Evolutionary conservation across 2,888 invertebrate species (phyloP), one percentile per base, ranked within the genome.

Genomic region (Coelopa pilipes): DNA sequence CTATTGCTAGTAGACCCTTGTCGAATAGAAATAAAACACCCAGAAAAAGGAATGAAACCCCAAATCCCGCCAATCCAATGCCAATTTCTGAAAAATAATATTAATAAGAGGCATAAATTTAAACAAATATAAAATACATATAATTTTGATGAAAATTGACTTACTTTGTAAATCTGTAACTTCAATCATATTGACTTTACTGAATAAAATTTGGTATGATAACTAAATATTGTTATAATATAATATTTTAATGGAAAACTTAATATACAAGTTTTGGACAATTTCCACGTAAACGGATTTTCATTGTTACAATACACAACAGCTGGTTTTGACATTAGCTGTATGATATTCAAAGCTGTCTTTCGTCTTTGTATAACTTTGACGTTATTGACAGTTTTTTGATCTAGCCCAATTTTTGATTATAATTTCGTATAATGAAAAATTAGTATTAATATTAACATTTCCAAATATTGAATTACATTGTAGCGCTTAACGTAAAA

Each of bases 1-100:
- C 99, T 87, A 99, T 96, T n/a, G 99, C 99, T 74, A 99, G 89
- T 74, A 99, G 89, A 70, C 99, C 99, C 88, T 97, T 97, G 88
- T 99, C 99, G 87, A 99, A 98, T 72, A 99, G 89, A 75, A 99
- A 89, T 65, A 99, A 83, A 55, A 98, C 93, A 75, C 99, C 99
- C 10, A 99, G 90, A 82, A 99, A 96, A 10, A 99, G 91, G 88
- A 99, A 99, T 75, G 94, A 93, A 81, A 98, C 93, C 11, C 99
- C 99, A 89, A 99, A 98, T 5, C 96, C 97, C 5, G 98, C 96
- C 69, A 99, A 90, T 19, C 98, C 99, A 57, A 99, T 96, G 21
- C 99, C 99, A 83, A 99, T 99, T 90, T 99, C 96, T 96, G 89
- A 92, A 80, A 81, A 79, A 78, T 76, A 74, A 80, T 74, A 21